Base-by-base conservation (phyloP, 2,113 vertebrate species). In the Cyprinodon brontotheroides region DNA sequence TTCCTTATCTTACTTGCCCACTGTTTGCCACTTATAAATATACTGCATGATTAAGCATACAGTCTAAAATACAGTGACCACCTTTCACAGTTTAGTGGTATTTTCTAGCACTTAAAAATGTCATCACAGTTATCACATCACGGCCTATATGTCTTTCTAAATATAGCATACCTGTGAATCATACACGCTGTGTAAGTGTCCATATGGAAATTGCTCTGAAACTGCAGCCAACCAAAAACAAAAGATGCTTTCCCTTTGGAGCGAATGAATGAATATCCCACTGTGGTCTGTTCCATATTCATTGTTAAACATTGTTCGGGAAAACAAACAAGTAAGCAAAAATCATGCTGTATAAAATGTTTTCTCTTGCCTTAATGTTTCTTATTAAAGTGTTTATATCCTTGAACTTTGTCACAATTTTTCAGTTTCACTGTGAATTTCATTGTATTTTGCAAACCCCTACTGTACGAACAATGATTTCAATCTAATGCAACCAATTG, bases 271-370 rank as follows among this genome's bases (percentile, higher is more conserved):
- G 72, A 75, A 81, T 73, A 85, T 87, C 74, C 87, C 78, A 36
- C 78, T 77, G 91, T 76, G 89, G 67, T 65, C 62, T 83, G 81
- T 75, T 86, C 89, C 66, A 87, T 72, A 90, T 90, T 84, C 78
- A 83, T 72, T 84, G 61, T 62, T 74, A 72, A 73, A 75, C 17
- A 7, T 43, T 72, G 39, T 64, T 68, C 60, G 41, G 60, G 29
- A 59, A 71, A 76, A 45, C 13, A 74, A 78, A 50, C 22, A 47
- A 66, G 64, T 22, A 71, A 75, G 75, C 22, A 7, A 8, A 15
- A 61, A 38, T 29, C 29, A 37, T 1, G 0, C 72, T 39, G 39
- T 59, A 61, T 17, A 15, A 76, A 78, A 61, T 36, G 61, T 77
- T 60, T 65, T n/a, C 11, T 11, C 22, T 43, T 22, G 20, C n/a